Base-by-base conservation (phyloP, 1,140 invertebrate species). In the Nixonia krombeini region DNA sequence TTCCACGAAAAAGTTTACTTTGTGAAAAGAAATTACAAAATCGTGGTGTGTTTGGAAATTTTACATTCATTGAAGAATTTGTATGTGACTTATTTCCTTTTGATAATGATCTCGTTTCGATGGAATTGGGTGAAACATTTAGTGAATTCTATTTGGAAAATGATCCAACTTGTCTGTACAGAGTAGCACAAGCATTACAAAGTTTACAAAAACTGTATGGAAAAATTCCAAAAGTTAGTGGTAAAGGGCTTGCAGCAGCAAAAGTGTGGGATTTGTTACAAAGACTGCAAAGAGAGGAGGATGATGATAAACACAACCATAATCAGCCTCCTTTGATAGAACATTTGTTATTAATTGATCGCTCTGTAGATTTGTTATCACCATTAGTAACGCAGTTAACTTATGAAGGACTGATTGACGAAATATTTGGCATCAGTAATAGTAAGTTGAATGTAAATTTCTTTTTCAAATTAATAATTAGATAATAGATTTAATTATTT, bases 361-460 rank as follows among this genome's bases (percentile, higher is more conserved):
- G 97, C 23, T 91, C 90, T 42, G 89, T 98, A 9, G 98, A 99
- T 87, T 89, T 98, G 41, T 87, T 99, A 4, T 95, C 95, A 23
- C 94, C 96, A 2, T 84, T 99, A 58, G 90, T 95, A 1, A 98
- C 95, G 0, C 98, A 99, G 75, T 87, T 99, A 10, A 99, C 97
- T 0, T 99, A 99, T 79, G 97, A 99, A 86, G 98, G 97, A 10
- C 86, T 99, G 7, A 96, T 99, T 70, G 98, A 98, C 87, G 94
- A 96, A 86, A 89, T 94, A 64, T 96, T 92, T 85, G 89, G 89
- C 21, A 91, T 94, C 37, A 87, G 88, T 74, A 89, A 89, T 67
- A 91, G 91, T 91, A 82, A 87, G 75, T 74, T 56, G 6, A 21
- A 21, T 21, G 21, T 6, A 3, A 21, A 21, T 3, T 21, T 21